These are phyloP conservation scores for Drosophila virilis DNA, from an alignment of 1,140 invertebrate genomes.

Conservation along the genomic window DNA sequence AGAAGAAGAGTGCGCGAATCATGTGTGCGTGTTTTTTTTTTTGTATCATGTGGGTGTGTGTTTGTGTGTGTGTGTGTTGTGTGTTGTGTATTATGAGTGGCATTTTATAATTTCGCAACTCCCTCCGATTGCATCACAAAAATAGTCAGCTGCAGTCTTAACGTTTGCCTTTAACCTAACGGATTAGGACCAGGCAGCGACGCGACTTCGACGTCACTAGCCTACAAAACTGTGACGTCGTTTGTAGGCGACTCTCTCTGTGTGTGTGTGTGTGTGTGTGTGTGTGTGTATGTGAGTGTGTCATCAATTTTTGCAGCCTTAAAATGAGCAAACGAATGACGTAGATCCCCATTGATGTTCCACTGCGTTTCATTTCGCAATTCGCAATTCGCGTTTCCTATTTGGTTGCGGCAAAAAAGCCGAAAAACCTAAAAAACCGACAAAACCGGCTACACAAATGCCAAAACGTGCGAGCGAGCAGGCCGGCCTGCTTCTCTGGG, in stretches of 20 bases:
- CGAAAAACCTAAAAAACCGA: slow-evolving; percentile 30
- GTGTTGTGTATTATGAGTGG: slow-evolving; percentile 23
- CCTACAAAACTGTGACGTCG: slow-evolving; percentile 39
- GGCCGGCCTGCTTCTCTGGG: background rate
- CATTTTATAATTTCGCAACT: slow-evolving; percentile 26
- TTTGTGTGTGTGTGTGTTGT: background rate
- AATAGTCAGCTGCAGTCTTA: slow-evolving; percentile 32
- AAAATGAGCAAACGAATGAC: slow-evolving; percentile 48
- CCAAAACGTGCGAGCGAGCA: slow-evolving; percentile 1
- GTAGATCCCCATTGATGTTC: slow-evolving; percentile 41
- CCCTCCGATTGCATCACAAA: slow-evolving; percentile 65
- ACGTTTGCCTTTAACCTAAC: slow-evolving; percentile 33
- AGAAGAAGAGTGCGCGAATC: slow-evolving; percentile 6
- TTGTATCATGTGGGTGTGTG: slow-evolving; percentile 4
- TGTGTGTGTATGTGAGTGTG: slow-evolving; percentile 22
- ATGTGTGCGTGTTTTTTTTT: background rate
- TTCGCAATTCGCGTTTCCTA: slow-evolving; percentile 31
- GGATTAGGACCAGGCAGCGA: background rate
- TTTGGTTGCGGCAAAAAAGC: slow-evolving; percentile 44
- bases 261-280: background rate
- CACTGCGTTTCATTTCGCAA: slow-evolving; percentile 30
- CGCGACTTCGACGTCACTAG: slow-evolving; percentile 40
- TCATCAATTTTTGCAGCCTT: slow-evolving; percentile 36
- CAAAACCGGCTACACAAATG: slow-evolving; percentile 42
- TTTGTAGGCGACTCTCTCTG: background rate